Conservation (phyloP, 2,888 invertebrate species). For the Zygothrica quintamaculata region DNA sequence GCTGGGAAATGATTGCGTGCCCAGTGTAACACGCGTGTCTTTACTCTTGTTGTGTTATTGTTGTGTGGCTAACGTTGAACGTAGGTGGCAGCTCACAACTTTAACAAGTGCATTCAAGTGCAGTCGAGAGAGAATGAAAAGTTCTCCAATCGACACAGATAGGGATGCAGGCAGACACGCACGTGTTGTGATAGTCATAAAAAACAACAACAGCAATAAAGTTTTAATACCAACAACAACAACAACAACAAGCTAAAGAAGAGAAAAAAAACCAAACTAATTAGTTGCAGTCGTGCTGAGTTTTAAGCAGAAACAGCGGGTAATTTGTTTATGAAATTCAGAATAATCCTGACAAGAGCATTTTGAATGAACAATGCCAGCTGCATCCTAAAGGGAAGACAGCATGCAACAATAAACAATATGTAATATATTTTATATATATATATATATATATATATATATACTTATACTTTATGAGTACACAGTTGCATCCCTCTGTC, state of each 20-base stretch:
- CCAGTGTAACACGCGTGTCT: slow-evolving; percentile 64
- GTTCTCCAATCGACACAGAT: slow-evolving; percentile 26
- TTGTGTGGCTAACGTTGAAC: slow-evolving; percentile 39
- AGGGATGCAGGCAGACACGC: slow-evolving; percentile 22
- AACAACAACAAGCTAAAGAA: too few species aligned
- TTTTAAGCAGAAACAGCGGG: slow-evolving; percentile 26
- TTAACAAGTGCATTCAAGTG: slow-evolving; percentile 72
- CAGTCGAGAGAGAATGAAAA: slow-evolving; percentile 41
- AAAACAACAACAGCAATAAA: background rate
- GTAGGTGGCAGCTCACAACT: slow-evolving; percentile 61
- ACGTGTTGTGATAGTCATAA: slow-evolving; percentile 31
- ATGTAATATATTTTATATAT: too few species aligned
- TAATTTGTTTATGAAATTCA: slow-evolving; percentile 27
- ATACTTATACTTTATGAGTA: too few species aligned
- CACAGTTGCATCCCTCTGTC: too few species aligned
- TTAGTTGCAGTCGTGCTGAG: slow-evolving; percentile 58
- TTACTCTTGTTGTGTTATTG: slow-evolving; percentile 26
- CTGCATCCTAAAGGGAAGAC: too few species aligned
- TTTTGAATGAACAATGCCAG: slow-evolving; percentile 10
- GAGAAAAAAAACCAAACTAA: slow-evolving; percentile 50
- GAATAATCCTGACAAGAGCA: slow-evolving; percentile 17
- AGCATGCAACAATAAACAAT: too few species aligned
- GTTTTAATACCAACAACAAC: background rate
- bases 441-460: too few species aligned
- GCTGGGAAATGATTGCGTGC: slow-evolving; percentile 39